Evolutionary conservation across 1,140 invertebrate genomes (phyloP).

Genomic region (Prorops nasuta): DNA sequence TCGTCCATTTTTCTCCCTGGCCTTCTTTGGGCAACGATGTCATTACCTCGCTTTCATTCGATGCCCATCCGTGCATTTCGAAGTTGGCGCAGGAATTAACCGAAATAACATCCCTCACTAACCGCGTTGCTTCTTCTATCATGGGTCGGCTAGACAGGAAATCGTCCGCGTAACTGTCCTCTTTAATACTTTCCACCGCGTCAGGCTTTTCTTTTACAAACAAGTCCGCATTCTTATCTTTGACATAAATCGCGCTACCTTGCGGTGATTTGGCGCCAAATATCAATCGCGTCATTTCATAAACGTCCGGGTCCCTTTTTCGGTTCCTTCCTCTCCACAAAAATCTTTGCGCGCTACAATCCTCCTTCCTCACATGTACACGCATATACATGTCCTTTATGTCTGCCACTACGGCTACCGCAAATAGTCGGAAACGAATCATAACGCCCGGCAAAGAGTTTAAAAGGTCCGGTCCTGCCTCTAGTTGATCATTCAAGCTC

Average conservation of each 20-base stretch:
- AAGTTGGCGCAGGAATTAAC: constrained; percentile 11
- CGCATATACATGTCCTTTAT: constrained; percentile 22
- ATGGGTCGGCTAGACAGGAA: constrained; percentile 12
- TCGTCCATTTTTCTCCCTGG: not conserved
- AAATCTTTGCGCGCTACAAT: constrained; percentile 6
- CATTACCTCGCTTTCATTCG: not conserved
- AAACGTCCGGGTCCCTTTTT: not conserved
- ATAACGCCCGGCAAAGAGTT: constrained; percentile 31
- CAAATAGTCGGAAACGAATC: not conserved
- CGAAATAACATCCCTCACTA: constrained; percentile 6
- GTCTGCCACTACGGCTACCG: constrained; percentile 7
- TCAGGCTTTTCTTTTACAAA: not conserved
- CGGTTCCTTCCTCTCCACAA: not conserved
- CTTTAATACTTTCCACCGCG: not conserved
- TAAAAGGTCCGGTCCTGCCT: constrained; percentile 29
- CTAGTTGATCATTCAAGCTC: not conserved
- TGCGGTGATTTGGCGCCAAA: not conserved
- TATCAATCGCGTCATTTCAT: not conserved
- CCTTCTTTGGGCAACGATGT: too few species aligned
- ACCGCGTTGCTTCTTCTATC: not conserved
- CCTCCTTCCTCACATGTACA: constrained; percentile 21
- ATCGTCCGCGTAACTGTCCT: not conserved
- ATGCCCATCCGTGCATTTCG: constrained; percentile 14
- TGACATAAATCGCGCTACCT: not conserved
- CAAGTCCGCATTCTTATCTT: constrained; percentile 6